These are phyloP conservation scores for Mormyrops boulengeri DNA, from an alignment of 2,797 vertebrate species.

Conservation along the genomic window DNA sequence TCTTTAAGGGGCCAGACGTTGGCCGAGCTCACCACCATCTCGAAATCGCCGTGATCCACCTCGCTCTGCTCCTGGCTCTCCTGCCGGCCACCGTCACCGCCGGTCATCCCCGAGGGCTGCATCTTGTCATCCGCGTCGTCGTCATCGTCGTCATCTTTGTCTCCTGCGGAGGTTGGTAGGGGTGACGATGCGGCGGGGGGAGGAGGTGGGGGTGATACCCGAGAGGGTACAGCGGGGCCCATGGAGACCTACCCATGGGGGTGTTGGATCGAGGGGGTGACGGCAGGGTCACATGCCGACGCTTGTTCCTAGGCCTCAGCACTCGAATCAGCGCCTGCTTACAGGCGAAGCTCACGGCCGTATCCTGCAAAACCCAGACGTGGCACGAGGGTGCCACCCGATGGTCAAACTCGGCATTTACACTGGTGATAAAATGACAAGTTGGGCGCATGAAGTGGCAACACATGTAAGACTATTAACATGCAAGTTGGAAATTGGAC, in stretches of 20 bases:
- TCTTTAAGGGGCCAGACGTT: neutral
- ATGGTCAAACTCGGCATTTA: neutral
- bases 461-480: too few relatives aligned
- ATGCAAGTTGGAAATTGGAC: neutral
- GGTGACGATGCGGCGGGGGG: neutral
- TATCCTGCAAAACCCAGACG: conserved; percentile 66
- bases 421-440: neutral
- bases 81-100: conserved; percentile 78
- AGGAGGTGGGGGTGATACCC: neutral
- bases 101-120: conserved; percentile 79
- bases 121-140: conserved; percentile 95
- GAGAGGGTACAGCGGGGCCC: neutral
- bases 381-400: neutral
- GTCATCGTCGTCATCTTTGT: conserved; percentile 95
- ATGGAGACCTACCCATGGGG: conserved; percentile 76
- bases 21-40: conserved; percentile 90
- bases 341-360: conserved; percentile 94
- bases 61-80: conserved; percentile 94
- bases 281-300: conserved; percentile 88
- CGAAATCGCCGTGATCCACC: conserved; percentile 95
- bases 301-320: conserved; percentile 88
- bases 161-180: conserved; percentile 60
- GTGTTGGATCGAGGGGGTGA: conserved; percentile 97
- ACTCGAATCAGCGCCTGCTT: conserved; percentile 97
- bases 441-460: neutral